Base-by-base conservation (phyloP, 2,888 invertebrate species). In the Idaea aversata region DNA sequence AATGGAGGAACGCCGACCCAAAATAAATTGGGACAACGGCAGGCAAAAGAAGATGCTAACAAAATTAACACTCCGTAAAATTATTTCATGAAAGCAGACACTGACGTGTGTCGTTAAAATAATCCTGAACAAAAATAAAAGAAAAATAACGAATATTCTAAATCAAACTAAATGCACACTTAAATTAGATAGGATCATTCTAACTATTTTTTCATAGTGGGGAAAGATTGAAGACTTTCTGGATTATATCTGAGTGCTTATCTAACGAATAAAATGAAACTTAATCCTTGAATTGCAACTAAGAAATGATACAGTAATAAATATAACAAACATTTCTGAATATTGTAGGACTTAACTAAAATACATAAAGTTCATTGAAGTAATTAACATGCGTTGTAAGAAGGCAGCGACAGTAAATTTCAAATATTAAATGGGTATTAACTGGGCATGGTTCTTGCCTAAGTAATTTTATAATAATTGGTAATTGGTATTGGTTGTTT, bases 341-440 rank as follows among this genome's bases (percentile, higher is more conserved):
- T 47, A 47, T 13, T 47, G 10, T 47, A 47, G 47, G 47, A 13
- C 47, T 47, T 13, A 13, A 47, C 47, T 47, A 47, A 47, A 47
- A 47, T 47, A 47, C 47, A 47, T 47, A 47, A 47, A 47, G 47
- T 47, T 47, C 47, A 47, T 47, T 47, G 47, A 47, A 47, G 47
- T 47, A 47, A 47, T 47, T 47, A 47, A 47, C 47, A 47, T 47
- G 47, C 47, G 47, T 10, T 47, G 47, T 47, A 47, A 47, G 47
- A 47, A 47, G 7, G 47, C 47, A 47, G 65, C 34, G 61, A 61
- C 63, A 61, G 63, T 65, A 61, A 65, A 65, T 65, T 63, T 63
- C 57, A 25, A 34, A 38, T 25, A 63, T 63, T 65, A 63, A 65
- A 65, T 61, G 58, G 63, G 57, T 25, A 57, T 60, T 65, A 65